Base-by-base conservation (phyloP, 1,140 invertebrate genomes). In the Bacillus rossius region DNA sequence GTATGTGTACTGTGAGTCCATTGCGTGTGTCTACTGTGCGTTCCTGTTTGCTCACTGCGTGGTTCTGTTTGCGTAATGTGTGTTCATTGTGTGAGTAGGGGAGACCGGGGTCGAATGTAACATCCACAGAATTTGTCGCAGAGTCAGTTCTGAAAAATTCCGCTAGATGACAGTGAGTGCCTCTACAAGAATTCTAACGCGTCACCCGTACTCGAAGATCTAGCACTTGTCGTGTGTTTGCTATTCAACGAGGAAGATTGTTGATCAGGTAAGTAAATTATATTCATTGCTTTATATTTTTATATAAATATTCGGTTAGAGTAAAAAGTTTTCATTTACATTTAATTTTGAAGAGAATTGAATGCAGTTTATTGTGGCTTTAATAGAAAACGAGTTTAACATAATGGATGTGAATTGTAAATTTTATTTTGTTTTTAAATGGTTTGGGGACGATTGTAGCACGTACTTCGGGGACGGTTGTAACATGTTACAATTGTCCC, bases 41-140 rank as follows among this genome's bases (percentile, higher is more conserved):
- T n/a, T n/a, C n/a, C n/a, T n/a, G n/a, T n/a, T n/a, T n/a, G n/a
- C n/a, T n/a, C n/a, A n/a, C n/a, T n/a, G n/a, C n/a, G n/a, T n/a
- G n/a, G n/a, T n/a, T n/a, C n/a, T n/a, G n/a, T n/a, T n/a, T n/a
- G n/a, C n/a, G n/a, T n/a, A n/a, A n/a, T n/a, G n/a, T n/a, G n/a
- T n/a, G n/a, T n/a, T n/a, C n/a, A n/a, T n/a, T n/a, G n/a, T n/a
- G n/a, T n/a, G n/a, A 34, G 10, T 34, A 45, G 23, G 43, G 43
- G 43, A 45, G 43, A 19, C 43, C 23, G 43, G 23, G 43, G 43
- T 45, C 43, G n/a, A 45, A 20, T 45, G 43, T 45, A 45, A 45
- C 43, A 45, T 3, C 5, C 17, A 8, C 23, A 13, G n/a, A 7
- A 45, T 45, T 13, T 13, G 23, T 25, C 13, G 23, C n/a, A 8